Conservation (phyloP, 1,140 invertebrate species). For the Drepana arcuata region DNA sequence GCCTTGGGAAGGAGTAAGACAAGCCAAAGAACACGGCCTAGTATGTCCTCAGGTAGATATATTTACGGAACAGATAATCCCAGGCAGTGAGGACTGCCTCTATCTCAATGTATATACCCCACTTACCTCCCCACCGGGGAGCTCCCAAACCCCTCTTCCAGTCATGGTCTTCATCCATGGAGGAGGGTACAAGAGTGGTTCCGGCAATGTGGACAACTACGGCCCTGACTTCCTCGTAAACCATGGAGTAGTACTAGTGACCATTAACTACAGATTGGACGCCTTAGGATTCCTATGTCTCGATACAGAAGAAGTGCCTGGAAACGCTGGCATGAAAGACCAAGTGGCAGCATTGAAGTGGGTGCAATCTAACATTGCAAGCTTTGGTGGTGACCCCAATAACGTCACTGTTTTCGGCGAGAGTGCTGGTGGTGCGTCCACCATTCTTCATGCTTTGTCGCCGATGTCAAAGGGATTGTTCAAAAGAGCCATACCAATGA, state of each 20-base stretch:
- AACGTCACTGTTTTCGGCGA: conserved; percentile 86
- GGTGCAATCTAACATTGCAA: conserved; percentile 39
- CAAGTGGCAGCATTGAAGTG: conserved; percentile 49
- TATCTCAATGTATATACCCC: conserved; percentile 61
- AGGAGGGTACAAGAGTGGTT: conserved; percentile 53
- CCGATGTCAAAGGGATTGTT: conserved; percentile 61
- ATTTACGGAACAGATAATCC: conserved; percentile 13
- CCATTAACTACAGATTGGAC: conserved; percentile 80
- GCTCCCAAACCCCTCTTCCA: conserved; percentile 30
- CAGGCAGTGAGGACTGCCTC: conserved; percentile 58
- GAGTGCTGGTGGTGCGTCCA: conserved; percentile 73
- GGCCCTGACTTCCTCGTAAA: conserved; percentile 76
- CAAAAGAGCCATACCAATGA: conserved; percentile 33
- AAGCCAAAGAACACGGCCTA: conserved; percentile 26
- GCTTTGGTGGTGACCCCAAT: conserved; percentile 81
- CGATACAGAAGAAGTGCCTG: conserved; percentile 55
- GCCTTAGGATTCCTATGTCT: conserved; percentile 72
- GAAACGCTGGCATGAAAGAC: conserved; percentile 49
- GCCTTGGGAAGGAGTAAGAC: conserved; percentile 30
- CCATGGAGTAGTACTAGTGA: conserved; percentile 77
- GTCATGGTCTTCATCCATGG: conserved; percentile 72
- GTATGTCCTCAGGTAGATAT: conserved; percentile 35
- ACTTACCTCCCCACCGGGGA: conserved; percentile 24
- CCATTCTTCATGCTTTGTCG: conserved; percentile 28
- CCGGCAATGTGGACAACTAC: conserved; percentile 48